Base-by-base conservation (phyloP, 2,113 vertebrate species). In the Kobus ellipsiprymnus region DNA sequence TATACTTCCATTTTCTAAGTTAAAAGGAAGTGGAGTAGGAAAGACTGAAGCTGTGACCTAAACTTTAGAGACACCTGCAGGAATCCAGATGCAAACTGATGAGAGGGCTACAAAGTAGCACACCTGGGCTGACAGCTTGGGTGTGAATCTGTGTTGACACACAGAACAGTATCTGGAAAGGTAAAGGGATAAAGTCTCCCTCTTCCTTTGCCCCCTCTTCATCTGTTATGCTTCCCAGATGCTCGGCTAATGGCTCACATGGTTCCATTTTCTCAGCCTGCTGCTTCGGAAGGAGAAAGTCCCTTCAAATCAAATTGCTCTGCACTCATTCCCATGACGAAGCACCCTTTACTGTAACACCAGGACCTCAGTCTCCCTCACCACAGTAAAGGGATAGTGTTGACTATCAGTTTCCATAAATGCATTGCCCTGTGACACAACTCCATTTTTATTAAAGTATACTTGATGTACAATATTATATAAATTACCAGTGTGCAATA, bases 81-180 rank as follows among this genome's bases (percentile, higher is more conserved):
- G 3, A 57, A 54, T 46, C 48, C 57, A 10, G 48, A 33, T 7
- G 33, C 54, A 91, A 29, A 19, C 52, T 23, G 12, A 48, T 0
- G 8, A 23, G 60, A 40, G 16, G 6, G 23, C 50, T 29, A 8
- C 19, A 11, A 25, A 46, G 10, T 0, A 25, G 54, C 33, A 2
- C 1, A 1, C 0, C 0, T 12, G 40, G 90, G 62, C 19, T 23
- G 46, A 17, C 10, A 3, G 0, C 40, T 29, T 10, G 2, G 6
- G 1, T 7, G 3, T 11, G 17, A 54, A 23, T 6, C 25, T 3
- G n/a, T 27, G 25, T 21, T 4, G 1, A 14, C n/a, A 71, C 64
- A 36, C 14, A 21, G 27, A 21, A 25, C 23, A 46, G 23, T 14
- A 59, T 57, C 80, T 40, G 2, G 2, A 21, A 55, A 12, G 48